phyloP scores from a whole-genome alignment of 2,113 vertebrate genomes.

The Chionodraco myersi region DNA sequence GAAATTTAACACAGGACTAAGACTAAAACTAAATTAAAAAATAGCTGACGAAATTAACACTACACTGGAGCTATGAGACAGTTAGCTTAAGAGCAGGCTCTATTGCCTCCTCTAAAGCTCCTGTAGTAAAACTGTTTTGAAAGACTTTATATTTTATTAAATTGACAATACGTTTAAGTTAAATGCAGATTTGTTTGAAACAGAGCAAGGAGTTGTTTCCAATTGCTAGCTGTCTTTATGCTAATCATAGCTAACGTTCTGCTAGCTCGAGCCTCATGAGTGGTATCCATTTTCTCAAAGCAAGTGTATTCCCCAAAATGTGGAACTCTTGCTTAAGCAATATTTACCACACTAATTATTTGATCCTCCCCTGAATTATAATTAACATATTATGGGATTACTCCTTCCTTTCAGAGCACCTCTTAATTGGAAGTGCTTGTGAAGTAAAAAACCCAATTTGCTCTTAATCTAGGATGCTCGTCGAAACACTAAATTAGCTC shows the following conservation, averaged over 20 bases:
- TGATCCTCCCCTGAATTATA: background rate
- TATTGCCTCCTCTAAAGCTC: background rate
- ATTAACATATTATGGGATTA: background rate
- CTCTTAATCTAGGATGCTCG: background rate
- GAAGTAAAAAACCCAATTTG: background rate
- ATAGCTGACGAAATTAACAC: no score
- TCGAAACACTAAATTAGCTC: no score
- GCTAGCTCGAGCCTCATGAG: background rate
- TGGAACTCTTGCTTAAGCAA: background rate
- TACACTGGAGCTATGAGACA: no score
- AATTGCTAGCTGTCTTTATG: no score
- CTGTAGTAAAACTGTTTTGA: no score
- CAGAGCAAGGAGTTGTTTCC: background rate
- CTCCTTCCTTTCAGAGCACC: background rate
- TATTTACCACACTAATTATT: background rate
- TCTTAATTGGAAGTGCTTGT: conserved; percentile 8
- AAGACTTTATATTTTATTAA: no score
- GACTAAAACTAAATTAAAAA: no score
- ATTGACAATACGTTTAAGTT: background rate
- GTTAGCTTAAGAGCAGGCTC: background rate
- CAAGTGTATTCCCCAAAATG: background rate
- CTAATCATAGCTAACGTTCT: background rate
- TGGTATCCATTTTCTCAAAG: background rate
- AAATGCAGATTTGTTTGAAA: background rate
- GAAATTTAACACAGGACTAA: no score